phyloP scores from a whole-genome alignment of 2,113 vertebrate genomes.

The Alaudala cheleensis region DNA sequence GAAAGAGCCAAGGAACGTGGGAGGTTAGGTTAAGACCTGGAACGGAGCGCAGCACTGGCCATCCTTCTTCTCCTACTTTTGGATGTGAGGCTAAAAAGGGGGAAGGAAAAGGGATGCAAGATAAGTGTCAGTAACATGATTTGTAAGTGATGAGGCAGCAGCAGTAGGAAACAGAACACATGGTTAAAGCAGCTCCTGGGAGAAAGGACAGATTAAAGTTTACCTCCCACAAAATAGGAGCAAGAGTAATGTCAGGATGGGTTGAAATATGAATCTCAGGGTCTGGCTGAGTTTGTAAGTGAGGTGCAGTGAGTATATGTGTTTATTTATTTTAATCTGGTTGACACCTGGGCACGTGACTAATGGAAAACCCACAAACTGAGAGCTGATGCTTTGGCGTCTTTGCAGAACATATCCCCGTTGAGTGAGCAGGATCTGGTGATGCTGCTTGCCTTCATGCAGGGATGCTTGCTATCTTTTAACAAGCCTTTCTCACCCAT shows the following conservation, averaged over 20 bases:
- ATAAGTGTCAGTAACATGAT: not conserved
- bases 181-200: not conserved
- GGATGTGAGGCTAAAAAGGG: not conserved
- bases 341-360: not conserved
- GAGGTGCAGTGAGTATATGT: not conserved
- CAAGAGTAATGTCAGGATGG: not conserved
- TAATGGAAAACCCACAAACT: not conserved
- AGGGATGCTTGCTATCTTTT: not conserved
- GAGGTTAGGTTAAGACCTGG: not conserved
- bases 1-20: not conserved
- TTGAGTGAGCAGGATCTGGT: not conserved
- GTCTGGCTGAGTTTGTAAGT: not conserved
- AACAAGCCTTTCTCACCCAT: not conserved
- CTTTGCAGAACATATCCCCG: rapidly evolving
- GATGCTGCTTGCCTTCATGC: rapidly evolving
- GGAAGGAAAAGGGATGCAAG: conserved; percentile 1
- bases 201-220: not conserved
- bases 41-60: not conserved
- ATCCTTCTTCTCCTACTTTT: not conserved
- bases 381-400: not conserved
- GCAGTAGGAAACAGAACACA: not conserved
- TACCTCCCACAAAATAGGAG: not conserved
- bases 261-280: not conserved
- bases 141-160: not conserved
- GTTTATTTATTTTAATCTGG: not conserved